phyloP scores from a whole-genome alignment of 2,888 invertebrate genomes.

The Eupithecia subumbrata region DNA sequence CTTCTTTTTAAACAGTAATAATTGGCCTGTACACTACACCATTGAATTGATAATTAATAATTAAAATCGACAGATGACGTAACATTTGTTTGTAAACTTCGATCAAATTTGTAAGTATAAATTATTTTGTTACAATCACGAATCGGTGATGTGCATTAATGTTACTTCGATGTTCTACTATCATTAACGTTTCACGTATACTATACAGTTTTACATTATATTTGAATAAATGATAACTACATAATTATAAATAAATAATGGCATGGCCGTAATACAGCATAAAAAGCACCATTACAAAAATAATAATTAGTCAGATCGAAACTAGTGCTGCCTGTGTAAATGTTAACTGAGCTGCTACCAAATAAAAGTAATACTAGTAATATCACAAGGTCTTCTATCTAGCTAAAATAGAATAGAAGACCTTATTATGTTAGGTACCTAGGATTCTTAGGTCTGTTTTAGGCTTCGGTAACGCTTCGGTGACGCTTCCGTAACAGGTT shows the following conservation, averaged over 20 bases:
- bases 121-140: neutral
- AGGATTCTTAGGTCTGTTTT: neutral
- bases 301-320: neutral
- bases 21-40: neutral
- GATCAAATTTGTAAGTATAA: no score
- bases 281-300: constrained; percentile 1
- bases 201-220: neutral
- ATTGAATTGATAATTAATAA: neutral
- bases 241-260: constrained; percentile 1
- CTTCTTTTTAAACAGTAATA: neutral
- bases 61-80: neutral
- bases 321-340: neutral
- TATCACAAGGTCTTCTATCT: no score
- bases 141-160: neutral
- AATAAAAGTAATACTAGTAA: no score
- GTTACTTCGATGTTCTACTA: neutral
- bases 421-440: neutral
- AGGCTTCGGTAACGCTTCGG: neutral
- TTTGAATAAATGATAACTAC: neutral
- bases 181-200: neutral
- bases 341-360: no score
- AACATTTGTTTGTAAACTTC: no score
- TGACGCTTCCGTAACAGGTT: neutral
- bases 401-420: no score
- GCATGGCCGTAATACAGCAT: neutral